Evolutionary conservation across 2,888 invertebrate species (phyloP), one percentile per base, ranked within the genome.

Genomic region (Leucoma salicis): DNA sequence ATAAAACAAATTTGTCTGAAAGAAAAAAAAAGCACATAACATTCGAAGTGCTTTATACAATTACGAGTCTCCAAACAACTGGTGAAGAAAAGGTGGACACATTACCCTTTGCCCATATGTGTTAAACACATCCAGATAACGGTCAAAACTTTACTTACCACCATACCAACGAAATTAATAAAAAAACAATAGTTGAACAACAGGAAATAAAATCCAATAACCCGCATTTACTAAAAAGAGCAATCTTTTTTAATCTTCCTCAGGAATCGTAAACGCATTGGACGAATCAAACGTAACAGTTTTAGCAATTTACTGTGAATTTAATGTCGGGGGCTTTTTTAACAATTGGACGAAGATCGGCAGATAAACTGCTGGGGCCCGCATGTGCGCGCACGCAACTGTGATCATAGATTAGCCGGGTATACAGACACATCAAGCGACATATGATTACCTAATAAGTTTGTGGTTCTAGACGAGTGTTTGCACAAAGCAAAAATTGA

Each of bases 321-420:
- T 82, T 79, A 78, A 66, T 77, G 75, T 54, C 70, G 73, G 71
- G 77, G 75, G 77, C 71, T 76, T 83, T 85, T 84, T 86, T 85
- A 85, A 79, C 87, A 86, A 87, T 87, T 86, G 83, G 73, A 72
- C 68, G 77, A 61, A 80, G 84, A 83, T 82, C 75, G 65, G 64
- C 52, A 60, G 85, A 86, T 85, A 84, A 79, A 73, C 59, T 63
- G 70, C 57, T 54, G 65, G 72, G 60, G 66, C 86, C 86, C 86
- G 86, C 86, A 86, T 86, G 70, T 82, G 84, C 81, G 83, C 77
- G 35, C 86, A 86, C 86, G 86, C 86, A 86, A 86, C 73, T 50
- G 45, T 2, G 58, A 33, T 2, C 75, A 79, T 49, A 77, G 75
- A 77, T 31, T 38, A 69, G 48, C 13, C 41, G 45, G 51, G n/a